Conservation (phyloP, 2,797 vertebrate species). For the Intellagama lesueurii region DNA sequence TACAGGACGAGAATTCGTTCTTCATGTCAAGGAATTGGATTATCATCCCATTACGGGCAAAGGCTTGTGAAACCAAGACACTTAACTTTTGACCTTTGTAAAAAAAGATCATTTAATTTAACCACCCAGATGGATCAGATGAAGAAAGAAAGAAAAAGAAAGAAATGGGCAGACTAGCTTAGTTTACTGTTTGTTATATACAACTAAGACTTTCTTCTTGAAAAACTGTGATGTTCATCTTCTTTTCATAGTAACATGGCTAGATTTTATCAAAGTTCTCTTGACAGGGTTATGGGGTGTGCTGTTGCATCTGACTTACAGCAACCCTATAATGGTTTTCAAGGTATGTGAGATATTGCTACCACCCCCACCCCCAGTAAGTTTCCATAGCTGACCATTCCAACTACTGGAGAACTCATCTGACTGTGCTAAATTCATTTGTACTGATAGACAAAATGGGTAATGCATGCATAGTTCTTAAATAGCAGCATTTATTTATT, state of each 20-base stretch:
- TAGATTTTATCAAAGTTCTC: constrained; percentile 66
- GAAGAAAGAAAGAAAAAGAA: background rate
- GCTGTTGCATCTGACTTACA: too few species aligned
- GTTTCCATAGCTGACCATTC: too few species aligned
- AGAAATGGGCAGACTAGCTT: constrained; percentile 61
- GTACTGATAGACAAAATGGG: constrained; percentile 39
- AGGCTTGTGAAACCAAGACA: constrained; percentile 71
- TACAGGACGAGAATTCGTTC: constrained; percentile 71
- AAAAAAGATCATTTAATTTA: constrained; percentile 77
- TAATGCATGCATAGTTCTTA: constrained; percentile 57
- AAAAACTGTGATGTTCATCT: constrained; percentile 75
- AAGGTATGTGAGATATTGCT: too few species aligned
- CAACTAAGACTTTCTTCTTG: constrained; percentile 72
- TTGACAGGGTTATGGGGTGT: constrained; percentile 38
- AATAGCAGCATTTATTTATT: constrained; percentile 42
- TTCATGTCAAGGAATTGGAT: constrained; percentile 72
- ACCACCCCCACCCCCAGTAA: too few species aligned
- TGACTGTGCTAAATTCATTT: too few species aligned
- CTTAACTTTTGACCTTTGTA: constrained; percentile 79
- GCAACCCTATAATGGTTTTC: too few species aligned
- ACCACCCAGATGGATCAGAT: constrained; percentile 70
- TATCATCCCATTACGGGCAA: constrained; percentile 76
- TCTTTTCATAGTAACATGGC: constrained; percentile 68
- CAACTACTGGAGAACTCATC: too few species aligned
- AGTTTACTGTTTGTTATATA: constrained; percentile 73